Evolutionary conservation across 35 echinoderm and acorn worm genomes (phyloP).

Genomic region (Ophioderma brevispina): DNA sequence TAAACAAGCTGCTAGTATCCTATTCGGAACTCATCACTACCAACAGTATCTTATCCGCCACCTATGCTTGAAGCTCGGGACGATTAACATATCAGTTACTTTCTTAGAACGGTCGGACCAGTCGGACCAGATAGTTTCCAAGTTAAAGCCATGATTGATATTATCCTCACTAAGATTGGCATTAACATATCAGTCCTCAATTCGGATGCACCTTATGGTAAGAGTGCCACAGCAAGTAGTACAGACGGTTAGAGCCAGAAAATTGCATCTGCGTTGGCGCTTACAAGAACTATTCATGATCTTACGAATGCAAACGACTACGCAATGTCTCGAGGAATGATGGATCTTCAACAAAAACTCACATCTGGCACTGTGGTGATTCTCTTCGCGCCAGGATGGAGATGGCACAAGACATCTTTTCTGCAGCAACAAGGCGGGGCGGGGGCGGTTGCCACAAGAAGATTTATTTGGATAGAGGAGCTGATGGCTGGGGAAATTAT

Average conservation of each 20-base stretch:
- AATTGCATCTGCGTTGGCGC: constrained; percentile 73
- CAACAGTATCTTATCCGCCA: constrained; percentile 77
- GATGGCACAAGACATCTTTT: constrained; percentile 44
- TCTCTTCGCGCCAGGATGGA: constrained; percentile 72
- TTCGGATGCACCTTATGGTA: constrained; percentile 91
- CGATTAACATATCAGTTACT: constrained; percentile 75
- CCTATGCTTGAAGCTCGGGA: constrained; percentile 88
- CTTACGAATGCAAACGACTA: background rate
- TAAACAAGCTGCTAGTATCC: constrained; percentile 77
- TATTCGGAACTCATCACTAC: constrained; percentile 86
- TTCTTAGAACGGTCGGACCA: constrained; percentile 78
- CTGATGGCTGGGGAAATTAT: too few species aligned
- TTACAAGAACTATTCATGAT: constrained; percentile 33
- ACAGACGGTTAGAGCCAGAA: constrained; percentile 19
- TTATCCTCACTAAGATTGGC: constrained; percentile 71
- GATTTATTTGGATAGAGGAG: too few species aligned
- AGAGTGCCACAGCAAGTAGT: constrained; percentile 81
- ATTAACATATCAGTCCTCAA: constrained; percentile 84
- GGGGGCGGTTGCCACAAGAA: too few species aligned
- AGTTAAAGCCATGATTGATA: constrained; percentile 85
- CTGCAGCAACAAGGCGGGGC: too few species aligned
- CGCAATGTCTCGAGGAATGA: constrained; percentile 49
- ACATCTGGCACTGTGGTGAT: constrained; percentile 65
- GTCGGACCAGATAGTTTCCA: constrained; percentile 84
- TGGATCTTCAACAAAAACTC: constrained; percentile 37